Evolutionary conservation across 2,888 invertebrate genomes (phyloP), one percentile per base, ranked within the genome.

Genomic region (Pilophorus perplexus): DNA sequence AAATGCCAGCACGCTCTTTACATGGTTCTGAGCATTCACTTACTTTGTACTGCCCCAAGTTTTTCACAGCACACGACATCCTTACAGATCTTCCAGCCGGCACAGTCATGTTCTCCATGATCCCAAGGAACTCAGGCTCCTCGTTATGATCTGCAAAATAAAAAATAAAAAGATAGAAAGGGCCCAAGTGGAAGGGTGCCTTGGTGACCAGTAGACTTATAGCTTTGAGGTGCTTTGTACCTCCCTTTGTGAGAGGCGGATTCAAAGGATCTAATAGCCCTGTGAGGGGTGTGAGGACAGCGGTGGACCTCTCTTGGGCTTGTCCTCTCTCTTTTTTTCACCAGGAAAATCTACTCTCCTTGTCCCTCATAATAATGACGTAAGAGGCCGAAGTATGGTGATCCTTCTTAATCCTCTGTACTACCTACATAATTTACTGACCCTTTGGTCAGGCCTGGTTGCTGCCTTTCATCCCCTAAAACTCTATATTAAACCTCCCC

Each of bases 31-130:
- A n/a, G n/a, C n/a, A 6, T 52, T 27, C n/a, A 62, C 83, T 80
- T 81, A 93, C 93, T 87, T 93, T 93, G 77, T 90, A 93, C 44
- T 88, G 86, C 73, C 92, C 93, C 69, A 93, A 85, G 79, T 93
- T 90, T 79, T 91, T 92, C 73, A 93, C 93, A 37, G 90, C 89
- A 79, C 93, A 93, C 64, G 91, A 89, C 74, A 93, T 84, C 75
- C 89, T 90, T 74, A 93, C 90, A 78, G 87, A 90, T 73, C 93
- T 84, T 71, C 93, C 93, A 69, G 92, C 90, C 69, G 93, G 89
- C 71, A 92, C 90, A 62, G 93, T 93, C 74, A 90, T 88, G 79
- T 93, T 93, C 77, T 90, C 89, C 75, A 93, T 93, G 74, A 88
- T 85, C 78, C 92, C 92, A 68, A 90, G 86, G 79, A 93, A 93